Evolutionary conservation across 1,140 invertebrate species (phyloP).

Genomic region (Doryteuthis pealeii): DNA sequence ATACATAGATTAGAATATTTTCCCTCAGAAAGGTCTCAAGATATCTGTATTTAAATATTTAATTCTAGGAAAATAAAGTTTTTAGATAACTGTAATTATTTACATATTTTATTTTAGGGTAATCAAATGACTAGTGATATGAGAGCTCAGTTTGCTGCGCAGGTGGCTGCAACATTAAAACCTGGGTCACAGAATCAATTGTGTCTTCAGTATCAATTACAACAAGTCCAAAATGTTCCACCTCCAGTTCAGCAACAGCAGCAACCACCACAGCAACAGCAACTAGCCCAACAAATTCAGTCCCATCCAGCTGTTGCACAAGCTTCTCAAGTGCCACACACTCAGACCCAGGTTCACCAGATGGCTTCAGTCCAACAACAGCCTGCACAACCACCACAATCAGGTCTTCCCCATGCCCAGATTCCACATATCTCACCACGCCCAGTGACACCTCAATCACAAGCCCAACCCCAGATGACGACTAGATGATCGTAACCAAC

Average conservation of each 20-base stretch:
- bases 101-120: slow-evolving; percentile 22
- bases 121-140: slow-evolving; percentile 28
- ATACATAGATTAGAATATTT: too few relatives aligned
- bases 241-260: neutral
- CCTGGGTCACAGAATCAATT: neutral
- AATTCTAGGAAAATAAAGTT: too few relatives aligned
- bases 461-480: neutral
- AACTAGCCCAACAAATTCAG: neutral
- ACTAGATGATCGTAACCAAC: too few relatives aligned
- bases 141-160: slow-evolving; percentile 47
- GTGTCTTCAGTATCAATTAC: too few relatives aligned
- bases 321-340: neutral
- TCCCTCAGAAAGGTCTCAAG: too few relatives aligned
- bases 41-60: too few relatives aligned
- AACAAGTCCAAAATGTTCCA: too few relatives aligned
- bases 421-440: neutral
- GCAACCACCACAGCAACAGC: neutral
- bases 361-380: slow-evolving; percentile 14
- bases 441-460: slow-evolving; percentile 3
- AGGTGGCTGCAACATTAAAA: slow-evolving; percentile 46
- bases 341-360: neutral
- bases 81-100: too few relatives aligned
- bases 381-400: neutral
- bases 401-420: neutral
- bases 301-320: slow-evolving; percentile 11